Base-by-base conservation (phyloP, 2,113 vertebrate genomes). In the Aix galericulata region DNA sequence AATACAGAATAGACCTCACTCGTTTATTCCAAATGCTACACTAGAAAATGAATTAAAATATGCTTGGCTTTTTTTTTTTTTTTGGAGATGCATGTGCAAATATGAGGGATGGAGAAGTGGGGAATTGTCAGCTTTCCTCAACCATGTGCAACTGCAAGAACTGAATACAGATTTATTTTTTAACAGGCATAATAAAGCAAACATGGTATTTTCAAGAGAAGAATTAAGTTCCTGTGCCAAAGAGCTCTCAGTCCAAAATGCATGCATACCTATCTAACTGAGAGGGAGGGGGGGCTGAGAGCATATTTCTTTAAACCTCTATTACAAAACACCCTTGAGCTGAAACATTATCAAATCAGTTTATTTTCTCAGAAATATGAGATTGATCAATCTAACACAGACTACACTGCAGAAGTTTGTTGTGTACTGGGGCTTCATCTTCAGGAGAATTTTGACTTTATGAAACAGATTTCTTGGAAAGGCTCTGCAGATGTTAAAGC, bases 201-300 rank as follows among this genome's bases (percentile, higher is more conserved):
- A 3, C 1, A 0, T 29, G 20, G 17, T 52, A 13, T 63, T 88
- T 16, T 20, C 31, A 38, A 18, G 9, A 46, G 52, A 75, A 78
- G 5, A 32, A 53, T 76, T 66, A 16, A 21, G 4, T 56, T 79
- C 44, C 32, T 46, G 9, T 20, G 38, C 22, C 8, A 20, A 55
- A 32, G 6, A 56, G 9, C 8, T 58, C 31, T 26, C 23, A 6
- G 31, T 55, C 63, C 32, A 32, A 74, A 73, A 53, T 27, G 34
- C 21, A 13, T 11, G 4, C 8, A 15, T 62, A 4, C 21, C 72
- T 7, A 16, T 32, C n/a, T 40, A 4, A 21, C 3, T 4, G 2
- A 27, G 63, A 63, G 53, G 56, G 21, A 26, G 3, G 11, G 25
- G 20, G 7, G 12, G 12, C 31, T 83, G 50, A 55, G 4, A 73